Base-by-base conservation (phyloP, 2,888 invertebrate genomes). In the Andrena haemorrhoa region DNA sequence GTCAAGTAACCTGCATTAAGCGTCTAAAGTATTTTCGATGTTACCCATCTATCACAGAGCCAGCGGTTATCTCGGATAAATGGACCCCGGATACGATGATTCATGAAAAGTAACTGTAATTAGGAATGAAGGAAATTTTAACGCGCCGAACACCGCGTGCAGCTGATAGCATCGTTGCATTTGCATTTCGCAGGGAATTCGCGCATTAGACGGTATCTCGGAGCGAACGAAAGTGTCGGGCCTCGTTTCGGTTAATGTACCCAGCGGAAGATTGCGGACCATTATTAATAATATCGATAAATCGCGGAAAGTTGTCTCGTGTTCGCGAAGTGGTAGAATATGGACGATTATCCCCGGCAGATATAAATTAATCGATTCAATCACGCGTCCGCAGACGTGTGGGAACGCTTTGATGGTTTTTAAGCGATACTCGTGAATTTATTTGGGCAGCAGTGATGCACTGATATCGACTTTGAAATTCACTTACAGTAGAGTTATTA, bases 21-120 rank as follows among this genome's bases (percentile, higher is more conserved):
- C 58, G 31, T 33, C 20, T 66, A 56, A 66, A 74, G 60, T 58
- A 74, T 66, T 66, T 47, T 29, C 66, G 74, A 66, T 74, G 56
- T 66, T 60, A 66, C 33, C 23, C 58, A 74, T 74, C 74, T 47
- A 58, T 74, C 74, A 66, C 58, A 12, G 1, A 20, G 10, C 74
- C 16, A 5, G 31, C 53, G 7, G 58, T 31, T 61, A 47, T 74
- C 58, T 58, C 49, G 66, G 56, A 47, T 66, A 66, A 74, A 74
- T 12, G 58, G 49, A 47, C 47, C 23, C 58, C 56, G 66, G 66
- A 66, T 66, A 74, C 66, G 56, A 58, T 74, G 74, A 74, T 74
- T 66, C 58, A 74, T 66, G 74, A 66, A 66, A 74, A 66, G 41
- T 74, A 74, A 66, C 47, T 63, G 66, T 66, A 58, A 66, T 74